phyloP scores from a whole-genome alignment of 2,888 invertebrate species.

The Autographa pulchrina region DNA sequence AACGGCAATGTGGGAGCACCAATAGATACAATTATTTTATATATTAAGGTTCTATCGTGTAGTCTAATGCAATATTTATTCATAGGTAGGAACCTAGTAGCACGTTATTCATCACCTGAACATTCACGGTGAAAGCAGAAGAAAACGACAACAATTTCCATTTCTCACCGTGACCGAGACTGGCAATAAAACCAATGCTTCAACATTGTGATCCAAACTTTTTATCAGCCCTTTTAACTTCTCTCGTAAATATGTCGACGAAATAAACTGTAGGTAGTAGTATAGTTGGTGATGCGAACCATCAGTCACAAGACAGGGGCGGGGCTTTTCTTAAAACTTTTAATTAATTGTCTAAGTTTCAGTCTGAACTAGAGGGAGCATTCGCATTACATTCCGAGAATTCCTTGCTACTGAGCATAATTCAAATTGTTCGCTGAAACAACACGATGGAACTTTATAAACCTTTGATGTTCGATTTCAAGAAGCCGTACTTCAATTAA shows the following conservation, averaged over 20 bases:
- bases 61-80: too few species aligned
- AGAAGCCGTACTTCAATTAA: conserved; percentile 50
- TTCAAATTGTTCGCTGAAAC: conserved; percentile 76
- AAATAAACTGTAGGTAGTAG: conserved; percentile 55
- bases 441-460: conserved; percentile 61
- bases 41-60: too few species aligned
- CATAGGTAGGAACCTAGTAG: background rate
- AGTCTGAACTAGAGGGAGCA: conserved; percentile 61
- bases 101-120: background rate
- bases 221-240: conserved; percentile 35
- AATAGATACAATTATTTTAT: too few species aligned
- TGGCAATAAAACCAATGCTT: conserved; percentile 25
- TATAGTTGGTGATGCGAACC: conserved; percentile 50
- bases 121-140: background rate
- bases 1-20: too few species aligned
- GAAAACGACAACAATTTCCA: background rate
- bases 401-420: conserved; percentile 75
- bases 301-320: conserved; percentile 56
- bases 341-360: conserved; percentile 81
- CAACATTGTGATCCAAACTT: conserved; percentile 26
- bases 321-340: conserved; percentile 78
- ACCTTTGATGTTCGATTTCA: conserved; percentile 65
- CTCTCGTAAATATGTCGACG: conserved; percentile 43
- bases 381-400: conserved; percentile 71
- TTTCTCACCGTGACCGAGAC: conserved; percentile 13